Base-by-base conservation (phyloP, 2,797 vertebrate genomes). In the Coregonus sp. region DNA sequence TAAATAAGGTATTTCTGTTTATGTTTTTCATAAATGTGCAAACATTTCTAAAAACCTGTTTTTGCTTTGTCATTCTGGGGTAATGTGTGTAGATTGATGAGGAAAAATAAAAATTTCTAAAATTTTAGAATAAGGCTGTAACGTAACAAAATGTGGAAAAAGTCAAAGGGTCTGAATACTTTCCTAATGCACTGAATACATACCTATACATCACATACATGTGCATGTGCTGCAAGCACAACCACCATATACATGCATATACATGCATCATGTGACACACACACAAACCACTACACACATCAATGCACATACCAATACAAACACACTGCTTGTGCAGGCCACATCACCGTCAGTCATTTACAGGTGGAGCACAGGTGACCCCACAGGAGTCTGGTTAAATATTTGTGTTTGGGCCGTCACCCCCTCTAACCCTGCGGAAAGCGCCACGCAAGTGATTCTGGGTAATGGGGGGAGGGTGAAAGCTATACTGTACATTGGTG, bases 301-400 rank as follows among this genome's bases (percentile, higher is more conserved):
- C 56, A 63, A 76, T 71, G 61, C 50, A 66, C 47, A 72, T 56
- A 75, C 68, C 72, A 63, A 66, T 74, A 75, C 68, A 63, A 29
- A 79, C 70, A 31, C 15, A 69, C 51, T 76, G 77, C 35, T 12
- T 40, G 61, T 35, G 52, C 33, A 20, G 33, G 75, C 25, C 75
- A 80, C 59, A 59, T 15, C 52, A 4, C 70, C 50, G 75, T 25
- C 75, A 16, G 1, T 35, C 14, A 51, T 74, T 89, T 86, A 91
- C 85, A 84, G 90, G 90, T 80, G 79, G 74, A 86, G 75, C 77
- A 79, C 88, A 90, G 85, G 87, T 89, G 88, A 90, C 83, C 80
- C 77, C 79, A 65, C 74, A 78, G 80, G 80, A 90, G 89, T 90
- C 88, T 86, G 82, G 81, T 82, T 92, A 92, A 92, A 92, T 91